Evolutionary conservation across 2,888 invertebrate genomes (phyloP).

Genomic region (Frankliniella intonsa): DNA sequence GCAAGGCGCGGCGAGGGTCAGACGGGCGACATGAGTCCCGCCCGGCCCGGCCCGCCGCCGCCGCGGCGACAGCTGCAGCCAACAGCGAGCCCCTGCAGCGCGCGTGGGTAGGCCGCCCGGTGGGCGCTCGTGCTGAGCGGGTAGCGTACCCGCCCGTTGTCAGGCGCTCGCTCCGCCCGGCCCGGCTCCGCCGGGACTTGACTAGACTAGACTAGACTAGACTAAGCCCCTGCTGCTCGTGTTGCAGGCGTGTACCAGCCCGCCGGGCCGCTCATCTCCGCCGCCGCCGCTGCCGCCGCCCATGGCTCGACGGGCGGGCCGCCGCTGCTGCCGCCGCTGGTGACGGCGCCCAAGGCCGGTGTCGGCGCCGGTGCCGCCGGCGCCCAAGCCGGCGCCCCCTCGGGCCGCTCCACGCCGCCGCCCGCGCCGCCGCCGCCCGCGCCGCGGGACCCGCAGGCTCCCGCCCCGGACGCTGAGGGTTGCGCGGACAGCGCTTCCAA

Average conservation of each 20-base stretch:
- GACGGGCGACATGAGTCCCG: too few species aligned
- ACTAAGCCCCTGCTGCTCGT: neutral
- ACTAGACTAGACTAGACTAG: too few species aligned
- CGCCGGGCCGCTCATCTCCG: neutral
- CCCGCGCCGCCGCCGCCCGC: neutral
- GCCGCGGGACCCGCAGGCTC: neutral
- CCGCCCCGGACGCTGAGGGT: neutral
- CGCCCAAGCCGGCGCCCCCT: neutral
- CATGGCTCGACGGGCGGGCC: neutral
- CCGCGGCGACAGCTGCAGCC: neutral
- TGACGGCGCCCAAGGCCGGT: neutral
- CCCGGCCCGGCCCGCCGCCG: neutral
- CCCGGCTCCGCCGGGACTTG: too few species aligned
- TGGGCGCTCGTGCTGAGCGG: neutral
- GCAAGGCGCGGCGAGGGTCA: too few species aligned
- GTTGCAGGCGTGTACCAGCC: neutral
- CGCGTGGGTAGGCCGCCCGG: neutral
- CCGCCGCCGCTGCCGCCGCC: neutral
- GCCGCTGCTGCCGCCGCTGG: neutral
- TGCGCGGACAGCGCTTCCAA: neutral
- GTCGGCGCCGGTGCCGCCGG: neutral
- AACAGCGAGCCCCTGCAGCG: neutral
- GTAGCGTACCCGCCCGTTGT: neutral
- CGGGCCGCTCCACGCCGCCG: neutral
- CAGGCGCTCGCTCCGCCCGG: neutral